Evolutionary conservation across 2,113 vertebrate genomes (phyloP).

Genomic region (Caretta caretta): DNA sequence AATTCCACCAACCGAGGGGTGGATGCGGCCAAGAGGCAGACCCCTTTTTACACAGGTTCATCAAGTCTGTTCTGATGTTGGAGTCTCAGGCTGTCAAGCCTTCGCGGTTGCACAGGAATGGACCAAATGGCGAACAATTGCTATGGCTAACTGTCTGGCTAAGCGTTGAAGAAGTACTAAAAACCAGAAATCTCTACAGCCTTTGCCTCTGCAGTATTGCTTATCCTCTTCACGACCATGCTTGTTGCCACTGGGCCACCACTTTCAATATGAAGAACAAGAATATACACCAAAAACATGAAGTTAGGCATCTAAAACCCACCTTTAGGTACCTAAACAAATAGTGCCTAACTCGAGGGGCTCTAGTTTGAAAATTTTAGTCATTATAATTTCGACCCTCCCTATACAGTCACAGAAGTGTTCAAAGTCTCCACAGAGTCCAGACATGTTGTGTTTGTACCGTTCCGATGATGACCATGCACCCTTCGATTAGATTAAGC

Average conservation of each 20-base stretch:
- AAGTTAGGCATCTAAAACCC: neutral
- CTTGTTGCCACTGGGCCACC: neutral
- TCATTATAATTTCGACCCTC: neutral
- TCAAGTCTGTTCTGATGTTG: no score
- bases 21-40: no score
- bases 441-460: neutral
- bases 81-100: no score
- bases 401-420: neutral
- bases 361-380: neutral
- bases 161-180: neutral
- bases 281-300: neutral
- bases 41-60: no score
- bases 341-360: neutral
- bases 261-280: neutral
- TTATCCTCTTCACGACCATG: neutral
- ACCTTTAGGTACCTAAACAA: neutral
- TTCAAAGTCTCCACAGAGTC: neutral
- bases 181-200: slow-evolving; percentile 18
- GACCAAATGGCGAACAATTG: no score
- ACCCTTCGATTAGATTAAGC: neutral
- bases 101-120: no score
- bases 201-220: neutral
- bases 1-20: no score
- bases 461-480: neutral
- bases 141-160: no score